Evolutionary conservation across 1,140 invertebrate genomes (phyloP).

Genomic region (Stegodyphus dumicola): DNA sequence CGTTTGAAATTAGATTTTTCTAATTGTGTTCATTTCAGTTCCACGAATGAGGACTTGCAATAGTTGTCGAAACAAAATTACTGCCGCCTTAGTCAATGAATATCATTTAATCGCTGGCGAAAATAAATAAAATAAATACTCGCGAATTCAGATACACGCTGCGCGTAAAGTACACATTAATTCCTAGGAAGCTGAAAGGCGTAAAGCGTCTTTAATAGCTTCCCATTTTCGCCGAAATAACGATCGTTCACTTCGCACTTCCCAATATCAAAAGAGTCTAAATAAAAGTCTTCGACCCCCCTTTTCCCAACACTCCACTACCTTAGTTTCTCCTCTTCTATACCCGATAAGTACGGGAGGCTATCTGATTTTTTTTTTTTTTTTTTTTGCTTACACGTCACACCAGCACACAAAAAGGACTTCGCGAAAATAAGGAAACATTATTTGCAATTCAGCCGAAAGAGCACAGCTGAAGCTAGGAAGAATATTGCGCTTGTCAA

Average conservation of each 20-base stretch:
- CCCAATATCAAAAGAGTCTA: slow-evolving; percentile 19
- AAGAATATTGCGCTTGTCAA: slow-evolving; percentile 36
- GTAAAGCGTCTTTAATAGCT: slow-evolving; percentile 24
- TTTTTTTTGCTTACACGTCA: slow-evolving; percentile 6
- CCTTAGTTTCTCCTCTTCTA: not conserved
- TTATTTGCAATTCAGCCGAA: slow-evolving; percentile 42
- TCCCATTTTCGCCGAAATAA: slow-evolving; percentile 37
- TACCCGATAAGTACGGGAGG: not conserved
- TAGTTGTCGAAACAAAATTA: too few species aligned
- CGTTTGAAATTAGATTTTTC: too few species aligned
- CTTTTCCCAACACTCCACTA: slow-evolving; percentile 5
- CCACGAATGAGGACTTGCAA: too few species aligned
- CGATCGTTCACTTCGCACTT: slow-evolving; percentile 31
- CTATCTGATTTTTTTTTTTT: slow-evolving; percentile 1
- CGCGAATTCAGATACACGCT: too few species aligned
- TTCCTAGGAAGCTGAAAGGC: too few species aligned
- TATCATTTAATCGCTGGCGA: too few species aligned
- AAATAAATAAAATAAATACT: too few species aligned
- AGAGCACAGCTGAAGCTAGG: not conserved
- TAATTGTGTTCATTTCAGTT: too few species aligned
- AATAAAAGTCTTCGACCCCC: slow-evolving; percentile 29
- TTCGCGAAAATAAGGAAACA: slow-evolving; percentile 42
- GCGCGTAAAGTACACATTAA: too few species aligned
- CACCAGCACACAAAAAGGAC: not conserved
- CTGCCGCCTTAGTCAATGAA: too few species aligned